Evolutionary conservation across 2,113 vertebrate species (phyloP).

Genomic region (Pelobates fuscus): DNA sequence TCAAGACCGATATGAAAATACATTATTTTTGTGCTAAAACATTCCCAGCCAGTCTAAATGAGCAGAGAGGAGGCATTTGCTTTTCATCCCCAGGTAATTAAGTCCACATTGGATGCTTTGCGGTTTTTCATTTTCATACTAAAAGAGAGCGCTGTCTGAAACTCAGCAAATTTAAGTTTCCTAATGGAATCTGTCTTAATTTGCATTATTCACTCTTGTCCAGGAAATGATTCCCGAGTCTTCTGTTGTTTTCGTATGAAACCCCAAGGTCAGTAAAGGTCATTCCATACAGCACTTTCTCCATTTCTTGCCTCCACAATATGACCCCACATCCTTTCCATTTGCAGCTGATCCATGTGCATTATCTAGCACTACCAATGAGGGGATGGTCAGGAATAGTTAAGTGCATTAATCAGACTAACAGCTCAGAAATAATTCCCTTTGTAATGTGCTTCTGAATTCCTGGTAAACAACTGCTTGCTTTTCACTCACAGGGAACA

Average conservation of each 20-base stretch:
- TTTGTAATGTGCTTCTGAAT: slow-evolving; percentile 75
- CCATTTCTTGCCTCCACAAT: slow-evolving; percentile 53
- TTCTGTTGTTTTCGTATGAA: slow-evolving; percentile 57
- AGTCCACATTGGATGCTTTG: slow-evolving; percentile 16
- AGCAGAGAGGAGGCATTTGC: neutral
- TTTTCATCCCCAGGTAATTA: neutral
- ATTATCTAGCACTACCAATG: slow-evolving; percentile 65
- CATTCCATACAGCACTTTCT: slow-evolving; percentile 55
- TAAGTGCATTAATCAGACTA: slow-evolving; percentile 81
- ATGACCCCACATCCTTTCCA: slow-evolving; percentile 62
- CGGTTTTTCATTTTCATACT: slow-evolving; percentile 44
- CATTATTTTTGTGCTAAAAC: too few relatives aligned
- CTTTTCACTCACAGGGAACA: slow-evolving; percentile 67
- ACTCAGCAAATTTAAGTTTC: slow-evolving; percentile 47
- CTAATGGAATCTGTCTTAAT: slow-evolving; percentile 59
- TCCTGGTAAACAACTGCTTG: slow-evolving; percentile 77
- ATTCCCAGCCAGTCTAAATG: too few relatives aligned
- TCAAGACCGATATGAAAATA: too few relatives aligned
- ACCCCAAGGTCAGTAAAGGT: slow-evolving; percentile 58
- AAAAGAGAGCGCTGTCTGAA: slow-evolving; percentile 39
- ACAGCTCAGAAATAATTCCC: slow-evolving; percentile 73
- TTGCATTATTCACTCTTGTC: slow-evolving; percentile 56
- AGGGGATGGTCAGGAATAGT: slow-evolving; percentile 70
- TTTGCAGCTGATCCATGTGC: slow-evolving; percentile 69
- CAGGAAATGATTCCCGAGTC: slow-evolving; percentile 55